Percentiles rank a stretch among this genome's conserved stretches.
phyloP scores from a whole-genome alignment of 2,888 invertebrate genomes.

The Therioaphis trifolii region DNA sequence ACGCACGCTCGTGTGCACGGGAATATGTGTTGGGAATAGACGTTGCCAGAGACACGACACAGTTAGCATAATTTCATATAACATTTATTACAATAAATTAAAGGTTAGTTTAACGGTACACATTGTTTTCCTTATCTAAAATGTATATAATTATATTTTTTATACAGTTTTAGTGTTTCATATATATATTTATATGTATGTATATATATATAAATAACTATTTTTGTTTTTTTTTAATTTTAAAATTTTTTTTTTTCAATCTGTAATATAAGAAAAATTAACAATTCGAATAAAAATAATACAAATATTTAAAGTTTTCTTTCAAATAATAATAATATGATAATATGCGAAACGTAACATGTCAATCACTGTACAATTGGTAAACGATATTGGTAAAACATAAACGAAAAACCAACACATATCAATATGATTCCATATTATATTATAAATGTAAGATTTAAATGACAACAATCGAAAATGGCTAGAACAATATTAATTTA shows the following conservation, averaged over 20 bases:
- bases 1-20: background rate
- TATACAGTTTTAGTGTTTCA: background rate
- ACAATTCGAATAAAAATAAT: constrained; percentile 47
- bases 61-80: constrained; percentile 50
- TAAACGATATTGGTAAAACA: constrained; percentile 18
- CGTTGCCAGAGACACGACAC: constrained; percentile 11
- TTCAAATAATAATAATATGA: constrained; percentile 28
- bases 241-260: too few relatives aligned
- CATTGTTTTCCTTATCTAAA: constrained; percentile 55
- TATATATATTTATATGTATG: too few relatives aligned
- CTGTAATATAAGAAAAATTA: constrained; percentile 37
- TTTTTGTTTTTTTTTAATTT: constrained; percentile 26
- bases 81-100: constrained; percentile 62
- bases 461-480: constrained; percentile 36
- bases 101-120: constrained; percentile 60
- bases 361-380: constrained; percentile 30
- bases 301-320: constrained; percentile 6
- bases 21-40: background rate
- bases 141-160: constrained; percentile 41
- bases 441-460: constrained; percentile 20
- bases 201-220: constrained; percentile 21
- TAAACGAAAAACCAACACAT: constrained; percentile 28
- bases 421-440: background rate
- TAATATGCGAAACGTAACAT: constrained; percentile 33
- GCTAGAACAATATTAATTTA: constrained; percentile 57